Evolutionary conservation across 2,888 invertebrate species (phyloP).

Genomic region (Philopedon plagiatum): DNA sequence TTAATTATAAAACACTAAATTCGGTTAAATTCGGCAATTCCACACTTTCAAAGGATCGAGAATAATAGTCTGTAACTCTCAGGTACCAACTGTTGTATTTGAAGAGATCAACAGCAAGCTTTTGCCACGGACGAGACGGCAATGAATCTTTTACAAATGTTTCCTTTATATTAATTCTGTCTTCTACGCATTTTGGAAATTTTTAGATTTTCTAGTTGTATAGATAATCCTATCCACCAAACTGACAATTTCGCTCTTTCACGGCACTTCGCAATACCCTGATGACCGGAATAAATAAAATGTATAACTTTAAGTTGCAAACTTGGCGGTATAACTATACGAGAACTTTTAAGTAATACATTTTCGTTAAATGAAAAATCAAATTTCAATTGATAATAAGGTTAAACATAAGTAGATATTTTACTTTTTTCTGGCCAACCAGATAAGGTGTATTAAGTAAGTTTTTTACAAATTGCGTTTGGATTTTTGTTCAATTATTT

Average conservation of each 20-base stretch:
- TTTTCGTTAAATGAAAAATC: background rate
- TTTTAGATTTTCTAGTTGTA: constrained; percentile 51
- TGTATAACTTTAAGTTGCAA: constrained; percentile 29
- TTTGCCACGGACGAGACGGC: constrained; percentile 52
- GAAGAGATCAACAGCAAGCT: background rate
- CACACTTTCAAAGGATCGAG: constrained; percentile 49
- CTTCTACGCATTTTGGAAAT: constrained; percentile 48
- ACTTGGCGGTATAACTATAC: constrained; percentile 8
- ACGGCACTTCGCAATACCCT: constrained; percentile 51
- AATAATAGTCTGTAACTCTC: constrained; percentile 51
- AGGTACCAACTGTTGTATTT: constrained; percentile 25
- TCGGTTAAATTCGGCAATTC: constrained; percentile 29
- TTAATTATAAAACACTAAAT: constrained; percentile 44
- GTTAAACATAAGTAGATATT: background rate
- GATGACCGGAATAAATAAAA: constrained; percentile 46
- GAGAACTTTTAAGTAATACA: background rate
- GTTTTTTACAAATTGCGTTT: background rate
- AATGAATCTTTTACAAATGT: constrained; percentile 40
- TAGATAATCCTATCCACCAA: constrained; percentile 51
- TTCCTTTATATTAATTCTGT: constrained; percentile 45
- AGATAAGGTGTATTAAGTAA: background rate
- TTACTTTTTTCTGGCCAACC: background rate
- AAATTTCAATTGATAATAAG: background rate
- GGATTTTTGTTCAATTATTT: no score
- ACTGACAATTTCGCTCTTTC: constrained; percentile 46